phyloP scores from a whole-genome alignment of 2,888 invertebrate genomes.

The Ecliptopera silaceata region DNA sequence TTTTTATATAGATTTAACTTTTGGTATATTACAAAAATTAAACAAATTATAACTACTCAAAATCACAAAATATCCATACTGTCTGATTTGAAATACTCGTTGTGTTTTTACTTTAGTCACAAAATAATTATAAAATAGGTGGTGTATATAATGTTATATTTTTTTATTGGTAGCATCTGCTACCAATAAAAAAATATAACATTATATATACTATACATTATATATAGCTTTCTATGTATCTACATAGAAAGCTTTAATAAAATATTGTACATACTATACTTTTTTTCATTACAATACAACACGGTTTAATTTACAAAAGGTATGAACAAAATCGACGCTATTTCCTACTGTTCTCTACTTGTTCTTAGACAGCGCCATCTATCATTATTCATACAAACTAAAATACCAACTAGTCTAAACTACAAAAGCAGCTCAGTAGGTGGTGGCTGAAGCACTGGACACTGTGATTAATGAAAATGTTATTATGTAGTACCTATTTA shows the following conservation, averaged over 20 bases:
- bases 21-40: no score
- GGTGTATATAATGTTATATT: neutral
- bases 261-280: neutral
- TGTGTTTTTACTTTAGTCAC: neutral
- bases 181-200: no score
- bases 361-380: constrained; percentile 22
- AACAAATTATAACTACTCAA: neutral
- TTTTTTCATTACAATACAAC: neutral
- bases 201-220: no score
- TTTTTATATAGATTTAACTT: no score
- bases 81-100: neutral
- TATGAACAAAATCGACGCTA: neutral
- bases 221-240: no score
- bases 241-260: constrained; percentile 3
- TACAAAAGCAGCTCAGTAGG: neutral
- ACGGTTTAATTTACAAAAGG: neutral
- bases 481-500: neutral
- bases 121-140: neutral
- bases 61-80: neutral
- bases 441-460: no score
- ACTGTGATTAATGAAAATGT: no score
- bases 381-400: neutral
- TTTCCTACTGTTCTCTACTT: neutral
- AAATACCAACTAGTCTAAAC: neutral
- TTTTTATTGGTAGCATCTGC: no score